Evolutionary conservation across 2,797 vertebrate species (phyloP).

Genomic region (Gobio occitaniae): DNA sequence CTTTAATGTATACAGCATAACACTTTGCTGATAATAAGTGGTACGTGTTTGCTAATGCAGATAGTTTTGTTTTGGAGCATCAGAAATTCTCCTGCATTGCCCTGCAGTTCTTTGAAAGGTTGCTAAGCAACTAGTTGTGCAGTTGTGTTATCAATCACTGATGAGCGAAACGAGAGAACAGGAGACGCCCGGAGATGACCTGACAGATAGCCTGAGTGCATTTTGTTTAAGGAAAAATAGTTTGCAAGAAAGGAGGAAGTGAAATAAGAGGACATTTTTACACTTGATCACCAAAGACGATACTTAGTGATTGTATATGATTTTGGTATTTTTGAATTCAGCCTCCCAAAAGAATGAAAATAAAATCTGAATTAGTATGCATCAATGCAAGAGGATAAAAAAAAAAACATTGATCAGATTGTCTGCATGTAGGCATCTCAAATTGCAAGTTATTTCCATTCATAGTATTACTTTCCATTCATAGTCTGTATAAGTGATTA

Average conservation of each 20-base stretch:
- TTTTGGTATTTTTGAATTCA: neutral
- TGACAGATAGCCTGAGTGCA: slow-evolving; percentile 36
- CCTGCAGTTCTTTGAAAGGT: slow-evolving; percentile 63
- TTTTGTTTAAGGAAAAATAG: neutral
- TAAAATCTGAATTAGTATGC: neutral
- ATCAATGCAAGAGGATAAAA: neutral
- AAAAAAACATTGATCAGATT: too few relatives aligned
- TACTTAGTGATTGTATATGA: neutral
- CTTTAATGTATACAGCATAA: neutral
- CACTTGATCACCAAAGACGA: neutral
- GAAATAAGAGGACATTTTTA: neutral
- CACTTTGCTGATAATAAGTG: slow-evolving; percentile 10
- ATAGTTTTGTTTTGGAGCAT: slow-evolving; percentile 46
- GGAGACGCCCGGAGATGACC: slow-evolving; percentile 54
- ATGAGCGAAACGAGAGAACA: slow-evolving; percentile 49
- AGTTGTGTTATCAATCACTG: slow-evolving; percentile 58
- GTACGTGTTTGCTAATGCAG: slow-evolving; percentile 9
- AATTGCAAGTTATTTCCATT: too few relatives aligned
- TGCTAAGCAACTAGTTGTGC: slow-evolving; percentile 69
- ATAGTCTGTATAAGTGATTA: neutral
- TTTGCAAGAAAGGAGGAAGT: neutral
- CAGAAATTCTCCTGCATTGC: slow-evolving; percentile 55
- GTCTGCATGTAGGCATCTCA: too few relatives aligned
- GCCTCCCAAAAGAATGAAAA: neutral
- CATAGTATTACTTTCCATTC: neutral